phyloP scores from a whole-genome alignment of 2,888 invertebrate species.

The Sussaba pulchella region DNA sequence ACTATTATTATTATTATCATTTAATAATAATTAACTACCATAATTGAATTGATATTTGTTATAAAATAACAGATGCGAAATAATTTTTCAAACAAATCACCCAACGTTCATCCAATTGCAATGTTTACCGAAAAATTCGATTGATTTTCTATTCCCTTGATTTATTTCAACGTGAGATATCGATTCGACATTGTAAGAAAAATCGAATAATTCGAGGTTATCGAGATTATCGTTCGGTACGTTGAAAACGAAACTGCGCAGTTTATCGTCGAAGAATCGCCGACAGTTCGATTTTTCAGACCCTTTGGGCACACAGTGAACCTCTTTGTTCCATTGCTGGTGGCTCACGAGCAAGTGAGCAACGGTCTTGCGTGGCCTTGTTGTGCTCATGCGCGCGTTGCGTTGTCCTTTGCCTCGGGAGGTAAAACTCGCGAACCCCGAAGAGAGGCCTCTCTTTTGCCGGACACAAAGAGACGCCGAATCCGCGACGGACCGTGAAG shows the following conservation, averaged over 20 bases:
- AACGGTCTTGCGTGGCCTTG: slow-evolving; percentile 66
- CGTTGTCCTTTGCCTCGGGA: slow-evolving; percentile 25
- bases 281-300: slow-evolving; percentile 62
- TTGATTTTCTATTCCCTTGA: no score
- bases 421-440: slow-evolving; percentile 7
- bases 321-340: slow-evolving; percentile 65
- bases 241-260: slow-evolving; percentile 24
- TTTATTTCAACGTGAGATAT: no score
- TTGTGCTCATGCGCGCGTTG: slow-evolving; percentile 52
- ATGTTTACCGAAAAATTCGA: no score
- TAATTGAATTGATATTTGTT: no score
- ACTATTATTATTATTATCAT: no score
- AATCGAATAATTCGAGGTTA: no score
- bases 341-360: slow-evolving; percentile 60
- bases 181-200: no score
- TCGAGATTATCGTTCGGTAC: no score
- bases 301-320: slow-evolving; percentile 65
- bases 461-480: slow-evolving; percentile 60
- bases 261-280: slow-evolving; percentile 29
- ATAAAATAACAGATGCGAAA: no score
- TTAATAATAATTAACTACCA: no score
- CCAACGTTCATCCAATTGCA: no score
- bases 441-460: slow-evolving; percentile 38
- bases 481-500: slow-evolving; percentile 59
- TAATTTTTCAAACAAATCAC: no score